These are phyloP conservation scores for Lithobates pipiens DNA, from an alignment of 2,797 vertebrate species.

Conservation along the genomic window DNA sequence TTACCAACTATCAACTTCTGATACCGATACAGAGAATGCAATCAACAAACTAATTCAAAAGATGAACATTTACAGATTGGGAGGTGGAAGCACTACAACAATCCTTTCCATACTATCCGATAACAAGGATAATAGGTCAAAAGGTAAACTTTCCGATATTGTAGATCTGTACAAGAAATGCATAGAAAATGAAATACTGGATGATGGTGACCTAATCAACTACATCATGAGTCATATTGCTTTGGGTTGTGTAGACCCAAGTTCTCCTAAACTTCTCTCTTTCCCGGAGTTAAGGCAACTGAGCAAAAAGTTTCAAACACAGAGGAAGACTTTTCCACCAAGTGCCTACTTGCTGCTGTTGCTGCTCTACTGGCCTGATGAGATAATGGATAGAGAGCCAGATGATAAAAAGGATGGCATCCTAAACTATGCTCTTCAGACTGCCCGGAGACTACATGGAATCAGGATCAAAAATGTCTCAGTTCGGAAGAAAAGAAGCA, in stretches of 20 bases:
- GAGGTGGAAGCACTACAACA: slow-evolving; percentile 80
- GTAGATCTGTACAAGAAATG: slow-evolving; percentile 76
- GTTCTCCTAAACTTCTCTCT: slow-evolving; percentile 67
- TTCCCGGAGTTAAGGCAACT: slow-evolving; percentile 73
- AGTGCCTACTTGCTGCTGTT: slow-evolving; percentile 78
- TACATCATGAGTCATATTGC: slow-evolving; percentile 78
- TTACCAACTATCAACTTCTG: slow-evolving; percentile 54
- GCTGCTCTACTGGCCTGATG: slow-evolving; percentile 84
- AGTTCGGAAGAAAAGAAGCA: slow-evolving; percentile 75
- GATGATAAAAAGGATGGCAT: slow-evolving; percentile 76
- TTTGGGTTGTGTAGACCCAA: slow-evolving; percentile 74
- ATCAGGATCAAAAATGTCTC: slow-evolving; percentile 78
- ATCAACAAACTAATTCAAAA: slow-evolving; percentile 69
- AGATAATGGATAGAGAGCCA: slow-evolving; percentile 69
- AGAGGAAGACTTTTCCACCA: slow-evolving; percentile 71
- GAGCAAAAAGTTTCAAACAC: slow-evolving; percentile 72
- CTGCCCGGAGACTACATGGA: slow-evolving; percentile 71
- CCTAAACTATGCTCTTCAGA: slow-evolving; percentile 75
- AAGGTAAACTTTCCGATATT: slow-evolving; percentile 71
- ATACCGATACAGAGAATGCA: neutral
- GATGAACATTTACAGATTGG: slow-evolving; percentile 77
- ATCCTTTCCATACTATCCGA: slow-evolving; percentile 79
- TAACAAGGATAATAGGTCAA: slow-evolving; percentile 66
- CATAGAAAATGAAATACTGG: slow-evolving; percentile 66
- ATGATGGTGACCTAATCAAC: slow-evolving; percentile 75